Evolutionary conservation across 2,797 vertebrate genomes (phyloP).

Genomic region (Phataginus tetradactyla): DNA sequence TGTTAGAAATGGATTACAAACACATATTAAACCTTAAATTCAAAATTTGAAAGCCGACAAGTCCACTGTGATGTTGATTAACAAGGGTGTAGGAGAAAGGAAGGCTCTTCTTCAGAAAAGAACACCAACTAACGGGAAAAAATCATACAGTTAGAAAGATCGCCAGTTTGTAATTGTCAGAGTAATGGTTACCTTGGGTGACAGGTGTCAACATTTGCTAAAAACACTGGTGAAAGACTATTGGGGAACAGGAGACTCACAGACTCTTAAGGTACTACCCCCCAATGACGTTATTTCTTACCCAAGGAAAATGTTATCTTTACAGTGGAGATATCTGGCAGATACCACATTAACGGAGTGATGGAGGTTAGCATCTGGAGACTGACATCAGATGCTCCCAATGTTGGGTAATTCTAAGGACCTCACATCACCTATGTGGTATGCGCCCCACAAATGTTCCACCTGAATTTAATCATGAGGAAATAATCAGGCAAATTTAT

Average conservation of each 20-base stretch:
- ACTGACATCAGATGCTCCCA: background rate
- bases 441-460: background rate
- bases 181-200: background rate
- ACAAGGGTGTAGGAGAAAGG: background rate
- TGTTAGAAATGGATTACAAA: background rate
- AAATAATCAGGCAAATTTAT: constrained; percentile 4
- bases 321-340: background rate
- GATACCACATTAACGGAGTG: background rate
- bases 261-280: background rate
- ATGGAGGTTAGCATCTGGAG: background rate
- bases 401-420: background rate
- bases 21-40: background rate
- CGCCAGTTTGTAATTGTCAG: background rate
- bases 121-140: background rate
- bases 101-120: background rate
- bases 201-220: background rate
- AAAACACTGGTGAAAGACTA: background rate
- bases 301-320: background rate
- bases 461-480: background rate
- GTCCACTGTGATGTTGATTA: background rate
- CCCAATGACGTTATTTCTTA: background rate
- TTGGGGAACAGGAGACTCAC: background rate
- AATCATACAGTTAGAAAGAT: background rate
- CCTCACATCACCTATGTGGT: fast-evolving
- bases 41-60: background rate